A percentile compares a stretch with the other conserved stretches of the same genome.
Evolutionary conservation across 1,140 invertebrate species (phyloP).

Genomic region (Drosophila guanche): DNA sequence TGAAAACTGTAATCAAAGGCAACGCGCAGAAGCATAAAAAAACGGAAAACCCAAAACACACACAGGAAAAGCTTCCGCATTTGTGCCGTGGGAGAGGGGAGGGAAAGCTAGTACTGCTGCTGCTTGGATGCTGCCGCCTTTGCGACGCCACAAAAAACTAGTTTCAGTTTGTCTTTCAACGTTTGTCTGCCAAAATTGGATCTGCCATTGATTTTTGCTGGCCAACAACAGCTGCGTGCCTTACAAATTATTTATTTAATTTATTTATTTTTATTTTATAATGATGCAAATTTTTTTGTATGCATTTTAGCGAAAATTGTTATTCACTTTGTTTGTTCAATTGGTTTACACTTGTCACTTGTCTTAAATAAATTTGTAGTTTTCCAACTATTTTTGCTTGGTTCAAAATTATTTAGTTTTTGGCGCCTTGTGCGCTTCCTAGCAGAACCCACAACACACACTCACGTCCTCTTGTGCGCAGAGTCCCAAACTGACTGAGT

Average conservation of each 20-base stretch:
- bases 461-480: conserved; percentile 68
- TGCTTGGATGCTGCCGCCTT: conserved; percentile 61
- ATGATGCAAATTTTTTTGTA: background rate
- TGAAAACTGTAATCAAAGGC: conserved; percentile 36
- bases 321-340: background rate
- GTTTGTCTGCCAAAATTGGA: conserved; percentile 24
- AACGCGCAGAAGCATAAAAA: conserved; percentile 72
- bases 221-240: conserved; percentile 19
- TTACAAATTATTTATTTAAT: background rate
- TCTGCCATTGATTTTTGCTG: conserved; percentile 47
- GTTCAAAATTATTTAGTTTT: conserved; percentile 23
- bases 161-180: conserved; percentile 18
- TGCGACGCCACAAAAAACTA: conserved; percentile 40
- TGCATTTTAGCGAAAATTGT: too few species aligned
- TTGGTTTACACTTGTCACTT: conserved; percentile 11
- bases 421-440: conserved; percentile 31
- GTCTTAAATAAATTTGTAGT: background rate
- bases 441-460: conserved; percentile 8
- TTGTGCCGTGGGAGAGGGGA: conserved; percentile 18
- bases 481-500: conserved; percentile 66
- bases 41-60: conserved; percentile 26
- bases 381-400: background rate
- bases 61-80: conserved; percentile 65
- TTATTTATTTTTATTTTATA: background rate
- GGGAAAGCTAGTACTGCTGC: conserved; percentile 36